Evolutionary conservation across 1,140 invertebrate genomes (phyloP).

Genomic region (Apis mellifera): DNA sequence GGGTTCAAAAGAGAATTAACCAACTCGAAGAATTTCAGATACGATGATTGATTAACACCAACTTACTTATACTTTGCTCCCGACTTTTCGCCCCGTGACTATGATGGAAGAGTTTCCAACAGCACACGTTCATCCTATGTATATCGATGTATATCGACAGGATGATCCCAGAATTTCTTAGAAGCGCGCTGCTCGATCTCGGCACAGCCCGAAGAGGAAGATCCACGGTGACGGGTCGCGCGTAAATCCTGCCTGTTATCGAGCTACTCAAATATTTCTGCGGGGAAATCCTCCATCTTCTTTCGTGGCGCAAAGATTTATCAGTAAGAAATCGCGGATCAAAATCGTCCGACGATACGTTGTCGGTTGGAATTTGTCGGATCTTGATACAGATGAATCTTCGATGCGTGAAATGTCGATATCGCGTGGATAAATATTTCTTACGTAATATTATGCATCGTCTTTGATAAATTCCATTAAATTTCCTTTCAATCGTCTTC

Average conservation of each 20-base stretch:
- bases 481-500: too few relatives aligned
- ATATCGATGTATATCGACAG: constrained; percentile 4
- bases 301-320: constrained; percentile 21
- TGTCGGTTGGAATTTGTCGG: not conserved
- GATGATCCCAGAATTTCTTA: constrained; percentile 23
- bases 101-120: constrained; percentile 4
- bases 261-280: constrained; percentile 44
- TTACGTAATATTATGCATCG: too few relatives aligned
- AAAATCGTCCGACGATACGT: constrained; percentile 2
- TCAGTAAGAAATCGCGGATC: constrained; percentile 15
- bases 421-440: not conserved
- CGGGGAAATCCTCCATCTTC: constrained; percentile 7
- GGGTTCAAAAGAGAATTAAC: not conserved
- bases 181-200: not conserved
- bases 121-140: not conserved
- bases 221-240: constrained; percentile 21
- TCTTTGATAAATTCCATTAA: too few relatives aligned
- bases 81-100: not conserved
- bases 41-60: not conserved
- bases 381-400: not conserved
- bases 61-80: not conserved
- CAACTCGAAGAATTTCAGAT: not conserved
- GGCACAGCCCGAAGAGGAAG: not conserved
- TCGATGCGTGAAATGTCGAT: not conserved
- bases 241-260: constrained; percentile 46